These are phyloP conservation scores for Aquatica leii DNA, from an alignment of 2,888 invertebrate species.

Conservation along the genomic window DNA sequence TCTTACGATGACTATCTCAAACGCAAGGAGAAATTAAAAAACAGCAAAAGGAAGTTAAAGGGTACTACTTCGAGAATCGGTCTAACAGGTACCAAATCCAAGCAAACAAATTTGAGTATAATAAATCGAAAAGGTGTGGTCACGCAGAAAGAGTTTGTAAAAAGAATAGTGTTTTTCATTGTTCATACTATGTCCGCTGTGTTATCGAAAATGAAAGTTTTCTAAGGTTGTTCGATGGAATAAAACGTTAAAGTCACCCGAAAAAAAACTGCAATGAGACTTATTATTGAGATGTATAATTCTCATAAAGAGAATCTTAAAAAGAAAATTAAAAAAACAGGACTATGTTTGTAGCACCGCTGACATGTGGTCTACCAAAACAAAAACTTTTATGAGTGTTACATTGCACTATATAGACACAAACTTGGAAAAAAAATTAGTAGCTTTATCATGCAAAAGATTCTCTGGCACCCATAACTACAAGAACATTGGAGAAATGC, in stretches of 20 bases:
- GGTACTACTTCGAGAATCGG: too few species aligned
- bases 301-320: background rate
- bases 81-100: too few species aligned
- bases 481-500: background rate
- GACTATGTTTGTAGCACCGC: constrained; percentile 5
- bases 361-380: constrained; percentile 13
- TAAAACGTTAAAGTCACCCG: too few species aligned
- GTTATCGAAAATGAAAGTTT: background rate
- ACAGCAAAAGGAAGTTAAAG: too few species aligned
- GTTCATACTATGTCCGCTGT: background rate
- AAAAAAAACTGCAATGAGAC: background rate
- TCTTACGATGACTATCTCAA: too few species aligned
- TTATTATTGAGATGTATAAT: background rate
- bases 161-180: background rate
- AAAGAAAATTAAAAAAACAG: background rate
- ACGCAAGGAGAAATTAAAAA: too few species aligned
- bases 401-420: background rate
- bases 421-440: background rate
- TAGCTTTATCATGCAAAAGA: background rate
- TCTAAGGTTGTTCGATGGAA: too few species aligned
- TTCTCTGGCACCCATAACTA: background rate
- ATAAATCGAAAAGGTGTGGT: too few species aligned
- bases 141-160: background rate
- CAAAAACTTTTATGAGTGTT: constrained; percentile 8
- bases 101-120: too few species aligned